Conservation (phyloP, 2,888 invertebrate genomes). For the Nomada lathburiana region DNA sequence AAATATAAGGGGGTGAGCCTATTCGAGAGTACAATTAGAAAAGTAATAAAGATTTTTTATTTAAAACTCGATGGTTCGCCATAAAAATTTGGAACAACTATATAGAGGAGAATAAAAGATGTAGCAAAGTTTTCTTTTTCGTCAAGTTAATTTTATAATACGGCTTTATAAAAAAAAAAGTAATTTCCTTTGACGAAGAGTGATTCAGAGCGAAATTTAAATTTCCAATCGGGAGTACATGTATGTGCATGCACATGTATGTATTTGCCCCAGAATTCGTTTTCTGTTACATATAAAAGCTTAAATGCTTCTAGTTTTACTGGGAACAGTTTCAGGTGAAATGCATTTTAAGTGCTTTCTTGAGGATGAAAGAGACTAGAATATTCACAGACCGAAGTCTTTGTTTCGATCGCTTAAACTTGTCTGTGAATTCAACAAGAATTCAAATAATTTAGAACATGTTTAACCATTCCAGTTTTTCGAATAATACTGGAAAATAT, state of each 20-base stretch:
- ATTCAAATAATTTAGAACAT: background rate
- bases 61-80: no score
- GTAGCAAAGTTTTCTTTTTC: no score
- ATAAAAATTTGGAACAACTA: no score
- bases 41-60: background rate
- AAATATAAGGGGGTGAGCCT: no score
- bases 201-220: background rate
- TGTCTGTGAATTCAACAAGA: no score
- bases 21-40: background rate
- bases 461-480: background rate
- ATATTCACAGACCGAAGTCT: background rate
- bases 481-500: background rate
- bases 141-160: no score
- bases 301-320: conserved; percentile 1
- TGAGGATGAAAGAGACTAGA: background rate
- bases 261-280: background rate
- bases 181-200: no score
- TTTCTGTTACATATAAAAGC: background rate
- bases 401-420: background rate
- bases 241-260: no score
- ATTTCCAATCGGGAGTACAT: background rate
- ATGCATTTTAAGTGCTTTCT: background rate
- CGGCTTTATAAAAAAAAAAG: no score
- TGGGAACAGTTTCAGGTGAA: background rate
- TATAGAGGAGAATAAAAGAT: no score